These are phyloP conservation scores for Merluccius polli DNA, from an alignment of 2,797 vertebrate species.

Conservation along the genomic window DNA sequence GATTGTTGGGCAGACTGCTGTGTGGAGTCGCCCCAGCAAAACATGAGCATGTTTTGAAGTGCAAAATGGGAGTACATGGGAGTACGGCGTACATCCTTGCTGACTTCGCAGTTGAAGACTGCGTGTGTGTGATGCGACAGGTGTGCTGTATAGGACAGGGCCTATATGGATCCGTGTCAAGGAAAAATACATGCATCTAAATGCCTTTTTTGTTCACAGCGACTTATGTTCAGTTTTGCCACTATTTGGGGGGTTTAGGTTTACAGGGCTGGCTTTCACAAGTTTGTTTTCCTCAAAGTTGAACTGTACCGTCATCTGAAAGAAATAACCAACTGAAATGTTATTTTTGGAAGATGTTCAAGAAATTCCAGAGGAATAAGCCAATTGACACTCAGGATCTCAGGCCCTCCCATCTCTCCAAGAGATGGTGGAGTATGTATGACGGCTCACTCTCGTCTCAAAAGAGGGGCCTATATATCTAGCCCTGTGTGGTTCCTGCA, in stretches of 20 bases:
- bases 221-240: background rate
- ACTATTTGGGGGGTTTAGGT: background rate
- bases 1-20: no score
- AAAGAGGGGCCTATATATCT: conserved; percentile 29
- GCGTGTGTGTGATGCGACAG: no score
- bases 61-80: background rate
- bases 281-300: background rate
- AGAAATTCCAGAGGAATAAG: conserved; percentile 26
- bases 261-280: background rate
- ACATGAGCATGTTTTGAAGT: no score
- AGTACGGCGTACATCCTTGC: background rate
- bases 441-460: conserved; percentile 31
- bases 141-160: background rate
- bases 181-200: background rate
- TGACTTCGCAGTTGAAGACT: background rate
- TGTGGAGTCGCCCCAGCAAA: no score
- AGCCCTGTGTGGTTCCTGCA: conserved; percentile 23
- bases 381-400: conserved; percentile 29
- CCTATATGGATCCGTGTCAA: background rate
- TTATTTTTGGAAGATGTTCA: conserved; percentile 4
- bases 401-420: conserved; percentile 35
- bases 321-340: no score
- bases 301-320: background rate
- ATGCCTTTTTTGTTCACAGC: background rate
- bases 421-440: conserved; percentile 23